Evolutionary conservation across 2,113 vertebrate species (phyloP).

Genomic region (rat (Rattus norvegicus)): GRCr8 NC_086030.1:20629501-20630000

Average conservation of each 20-base stretch:
- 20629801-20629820: too few species aligned
- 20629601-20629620: not conserved
- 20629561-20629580: not conserved
- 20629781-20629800: not conserved
- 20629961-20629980: not conserved
- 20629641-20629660: too few species aligned
- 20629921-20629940: not conserved
- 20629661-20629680: not conserved
- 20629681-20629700: not conserved
- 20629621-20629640: not conserved
- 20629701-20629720: not conserved
- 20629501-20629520: not conserved
- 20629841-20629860: not conserved
- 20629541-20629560: too few species aligned
- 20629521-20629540: too few species aligned
- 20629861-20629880: not conserved
- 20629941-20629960: not conserved
- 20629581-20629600: not conserved
- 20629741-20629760: not conserved
- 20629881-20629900: not conserved
- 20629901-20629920: not conserved
- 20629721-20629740: not conserved
- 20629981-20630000: not conserved
- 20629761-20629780: not conserved
- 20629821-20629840: too few species aligned